phyloP scores from a whole-genome alignment of 2,888 invertebrate species.

The Erebia aethiops region DNA sequence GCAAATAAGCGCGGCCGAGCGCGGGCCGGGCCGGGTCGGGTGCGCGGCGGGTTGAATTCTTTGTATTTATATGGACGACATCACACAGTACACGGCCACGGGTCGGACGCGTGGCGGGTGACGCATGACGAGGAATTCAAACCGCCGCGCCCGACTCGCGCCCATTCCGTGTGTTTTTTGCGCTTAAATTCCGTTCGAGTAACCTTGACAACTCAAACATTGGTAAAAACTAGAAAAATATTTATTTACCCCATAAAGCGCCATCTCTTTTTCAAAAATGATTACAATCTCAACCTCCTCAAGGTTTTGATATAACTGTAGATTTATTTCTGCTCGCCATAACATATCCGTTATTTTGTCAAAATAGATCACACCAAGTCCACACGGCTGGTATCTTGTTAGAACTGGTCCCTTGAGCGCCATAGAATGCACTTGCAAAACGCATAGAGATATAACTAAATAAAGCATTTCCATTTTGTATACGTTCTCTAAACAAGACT shows the following conservation, averaged over 20 bases:
- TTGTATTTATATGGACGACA: too few relatives aligned
- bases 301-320: constrained; percentile 58
- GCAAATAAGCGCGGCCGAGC: too few relatives aligned
- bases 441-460: constrained; percentile 40
- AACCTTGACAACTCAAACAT: neutral
- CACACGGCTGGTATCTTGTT: constrained; percentile 71
- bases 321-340: constrained; percentile 64
- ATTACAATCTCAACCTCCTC: constrained; percentile 55
- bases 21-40: too few relatives aligned
- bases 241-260: constrained; percentile 59
- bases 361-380: constrained; percentile 66
- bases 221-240: neutral
- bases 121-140: too few relatives aligned
- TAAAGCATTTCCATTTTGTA: constrained; percentile 40
- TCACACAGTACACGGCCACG: too few relatives aligned
- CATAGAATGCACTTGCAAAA: constrained; percentile 54
- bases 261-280: constrained; percentile 57
- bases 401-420: constrained; percentile 60
- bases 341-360: constrained; percentile 55
- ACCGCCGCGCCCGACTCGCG: too few relatives aligned
- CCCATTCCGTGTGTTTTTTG: too few relatives aligned
- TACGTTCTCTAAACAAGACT: constrained; percentile 9
- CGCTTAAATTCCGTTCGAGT: neutral
- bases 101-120: too few relatives aligned
- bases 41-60: too few relatives aligned